Evolutionary conservation across 2,888 invertebrate species (phyloP), one percentile per base, ranked within the genome.

Genomic region (Gymnocheta viridis): DNA sequence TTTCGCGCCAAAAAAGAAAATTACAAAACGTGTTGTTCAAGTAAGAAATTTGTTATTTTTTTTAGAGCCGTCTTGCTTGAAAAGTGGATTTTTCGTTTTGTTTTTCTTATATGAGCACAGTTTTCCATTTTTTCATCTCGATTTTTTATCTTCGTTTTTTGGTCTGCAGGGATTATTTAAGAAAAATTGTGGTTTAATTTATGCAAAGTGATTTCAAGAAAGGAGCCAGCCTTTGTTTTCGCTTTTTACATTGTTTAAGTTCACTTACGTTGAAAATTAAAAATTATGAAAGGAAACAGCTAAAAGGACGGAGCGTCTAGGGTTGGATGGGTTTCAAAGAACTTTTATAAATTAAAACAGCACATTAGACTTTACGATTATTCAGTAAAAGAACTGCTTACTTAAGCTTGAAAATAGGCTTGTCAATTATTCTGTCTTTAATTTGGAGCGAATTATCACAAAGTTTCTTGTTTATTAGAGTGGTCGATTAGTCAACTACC

Each of bases 1-100:
- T 86, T 87, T 86, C 83, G 78, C 84, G 74, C 85, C 82, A 82
- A 82, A 81, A 83, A 70, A 44, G 74, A 74, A 82, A 83, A 79
- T 83, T 83, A 76, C 74, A 58, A 58, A 83, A 83, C 79, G 82
- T 83, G 73, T 64, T 74, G 54, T 82, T 79, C 49, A 56, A 76
- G 41, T 29, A 62, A 47, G 27, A 64, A 62, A 32, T 41, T 69
- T 35, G n/a, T 14, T 44, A 24, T 32, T 35, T 22, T 32, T 35
- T 35, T 41, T 22, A 41, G 64, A 56, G 54, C 27, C 60, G 70
- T 69, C 47, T 44, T 60, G 38, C 67, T 72, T 41, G 38, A 69
- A n/a, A 69, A 62, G 62, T 38, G 32, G 47, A 24, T 60, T 66
- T 51, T 81, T 44, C 10, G 27, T 47, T 62, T 41, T 9, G 24